A percentile compares a stretch with the other conserved stretches of the same genome.
Evolutionary conservation across 1,140 invertebrate species (phyloP).

Genomic region (Aphaenogaster floridana): DNA sequence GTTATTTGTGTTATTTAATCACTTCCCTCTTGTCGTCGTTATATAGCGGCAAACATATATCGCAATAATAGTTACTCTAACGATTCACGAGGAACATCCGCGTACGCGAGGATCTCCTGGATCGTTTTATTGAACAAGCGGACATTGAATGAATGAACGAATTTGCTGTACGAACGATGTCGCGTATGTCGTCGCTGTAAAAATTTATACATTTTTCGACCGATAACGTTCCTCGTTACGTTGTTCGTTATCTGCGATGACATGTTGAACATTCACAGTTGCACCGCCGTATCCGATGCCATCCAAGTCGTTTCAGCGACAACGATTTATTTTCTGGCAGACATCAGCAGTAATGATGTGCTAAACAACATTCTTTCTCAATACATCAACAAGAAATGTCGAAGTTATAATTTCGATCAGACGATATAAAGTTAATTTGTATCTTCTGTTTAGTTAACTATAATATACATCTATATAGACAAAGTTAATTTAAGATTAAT

Average conservation of each 20-base stretch:
- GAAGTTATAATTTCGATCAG: background rate
- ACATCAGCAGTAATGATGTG: slow-evolving; percentile 14
- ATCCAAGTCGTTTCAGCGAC: background rate
- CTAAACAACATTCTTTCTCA: background rate
- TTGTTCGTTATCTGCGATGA: slow-evolving; percentile 28
- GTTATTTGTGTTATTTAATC: background rate
- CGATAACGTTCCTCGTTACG: slow-evolving; percentile 37
- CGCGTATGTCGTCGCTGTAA: background rate
- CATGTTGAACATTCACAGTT: background rate
- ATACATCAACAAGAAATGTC: background rate
- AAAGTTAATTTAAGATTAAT: slow-evolving; percentile 2
- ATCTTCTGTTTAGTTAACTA: background rate
- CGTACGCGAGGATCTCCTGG: background rate
- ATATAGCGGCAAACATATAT: slow-evolving; percentile 7
- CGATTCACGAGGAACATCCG: slow-evolving; percentile 36
- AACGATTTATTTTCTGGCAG: slow-evolving; percentile 25
- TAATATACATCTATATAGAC: background rate
- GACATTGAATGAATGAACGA: slow-evolving; percentile 42
- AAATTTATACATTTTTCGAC: slow-evolving; percentile 47
- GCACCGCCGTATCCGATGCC: background rate
- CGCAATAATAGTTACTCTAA: slow-evolving; percentile 27
- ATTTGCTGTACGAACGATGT: background rate
- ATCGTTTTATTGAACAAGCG: slow-evolving; percentile 35
- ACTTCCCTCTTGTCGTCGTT: slow-evolving; percentile 30
- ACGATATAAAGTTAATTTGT: background rate